These are phyloP conservation scores for Smithornis capensis DNA, from an alignment of 2,113 vertebrate genomes.

Conservation along the genomic window DNA sequence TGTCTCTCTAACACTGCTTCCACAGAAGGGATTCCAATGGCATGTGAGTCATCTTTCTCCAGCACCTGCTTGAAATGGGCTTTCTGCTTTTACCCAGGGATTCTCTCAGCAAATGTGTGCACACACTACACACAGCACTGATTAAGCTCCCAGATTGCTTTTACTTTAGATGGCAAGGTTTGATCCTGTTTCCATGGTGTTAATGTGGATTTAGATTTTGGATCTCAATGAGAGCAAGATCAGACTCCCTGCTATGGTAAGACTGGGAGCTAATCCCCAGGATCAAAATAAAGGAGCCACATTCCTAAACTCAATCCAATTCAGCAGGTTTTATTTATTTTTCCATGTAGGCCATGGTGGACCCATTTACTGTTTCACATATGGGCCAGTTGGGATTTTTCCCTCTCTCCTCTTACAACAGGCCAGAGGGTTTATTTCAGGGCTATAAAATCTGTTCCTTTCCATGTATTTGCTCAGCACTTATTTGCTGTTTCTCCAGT, in stretches of 20 bases:
- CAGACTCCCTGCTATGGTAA: conserved; percentile 59
- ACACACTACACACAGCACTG: background rate
- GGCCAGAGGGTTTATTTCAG: conserved; percentile 44
- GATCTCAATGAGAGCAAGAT: conserved; percentile 53
- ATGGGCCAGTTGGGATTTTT: conserved; percentile 50
- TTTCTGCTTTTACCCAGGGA: background rate
- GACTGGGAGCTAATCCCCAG: conserved; percentile 65
- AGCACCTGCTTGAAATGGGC: background rate
- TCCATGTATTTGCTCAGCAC: conserved; percentile 5
- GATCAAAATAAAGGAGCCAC: conserved; percentile 62
- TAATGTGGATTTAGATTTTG: conserved; percentile 59
- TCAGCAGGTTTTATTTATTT: conserved; percentile 68
- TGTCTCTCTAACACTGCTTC: background rate
- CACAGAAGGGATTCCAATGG: background rate
- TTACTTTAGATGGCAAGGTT: conserved; percentile 30
- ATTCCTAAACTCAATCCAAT: conserved; percentile 61
- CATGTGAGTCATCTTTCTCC: background rate
- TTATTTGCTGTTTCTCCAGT: background rate
- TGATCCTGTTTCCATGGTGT: conserved; percentile 54
- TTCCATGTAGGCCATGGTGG: conserved; percentile 58
- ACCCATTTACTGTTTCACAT: conserved; percentile 61
- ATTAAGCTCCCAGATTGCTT: background rate
- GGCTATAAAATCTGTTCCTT: conserved; percentile 39
- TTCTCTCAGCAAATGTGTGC: background rate
- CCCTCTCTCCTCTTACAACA: background rate